phyloP scores from a whole-genome alignment of 2,888 invertebrate species.

The Ctenicera cuprea region DNA sequence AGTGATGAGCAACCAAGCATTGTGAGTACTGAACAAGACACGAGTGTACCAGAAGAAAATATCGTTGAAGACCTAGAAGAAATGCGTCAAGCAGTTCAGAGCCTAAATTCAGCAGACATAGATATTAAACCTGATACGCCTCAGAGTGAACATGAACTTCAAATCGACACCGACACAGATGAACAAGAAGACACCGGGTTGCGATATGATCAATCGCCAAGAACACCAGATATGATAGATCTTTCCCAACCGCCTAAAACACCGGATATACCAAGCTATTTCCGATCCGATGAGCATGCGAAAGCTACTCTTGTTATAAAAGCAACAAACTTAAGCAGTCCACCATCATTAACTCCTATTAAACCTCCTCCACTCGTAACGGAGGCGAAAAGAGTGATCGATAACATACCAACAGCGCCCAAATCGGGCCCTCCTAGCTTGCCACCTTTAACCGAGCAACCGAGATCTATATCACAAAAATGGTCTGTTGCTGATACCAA shows the following conservation, averaged over 20 bases:
- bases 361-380: slow-evolving; percentile 58
- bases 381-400: slow-evolving; percentile 23
- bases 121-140: slow-evolving; percentile 90
- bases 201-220: slow-evolving; percentile 72
- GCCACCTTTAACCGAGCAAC: slow-evolving; percentile 55
- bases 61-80: slow-evolving; percentile 87
- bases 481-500: slow-evolving; percentile 20
- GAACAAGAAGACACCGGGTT: slow-evolving; percentile 78
- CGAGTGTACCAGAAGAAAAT: slow-evolving; percentile 80
- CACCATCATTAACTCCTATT: slow-evolving; percentile 70
- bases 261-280: slow-evolving; percentile 75
- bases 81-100: slow-evolving; percentile 89
- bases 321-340: slow-evolving; percentile 65
- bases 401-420: slow-evolving; percentile 13
- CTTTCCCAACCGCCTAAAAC: slow-evolving; percentile 75
- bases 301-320: slow-evolving; percentile 60
- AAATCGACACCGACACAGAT: slow-evolving; percentile 91
- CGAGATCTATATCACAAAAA: slow-evolving; percentile 51
- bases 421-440: slow-evolving; percentile 17
- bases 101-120: slow-evolving; percentile 81
- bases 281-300: slow-evolving; percentile 70
- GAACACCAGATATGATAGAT: slow-evolving; percentile 73
- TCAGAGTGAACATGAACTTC: slow-evolving; percentile 87
- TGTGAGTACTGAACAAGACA: slow-evolving; percentile 73
- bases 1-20: slow-evolving; percentile 71